phyloP scores from a whole-genome alignment of 2,888 invertebrate genomes.

The Steinernema scapterisci region DNA sequence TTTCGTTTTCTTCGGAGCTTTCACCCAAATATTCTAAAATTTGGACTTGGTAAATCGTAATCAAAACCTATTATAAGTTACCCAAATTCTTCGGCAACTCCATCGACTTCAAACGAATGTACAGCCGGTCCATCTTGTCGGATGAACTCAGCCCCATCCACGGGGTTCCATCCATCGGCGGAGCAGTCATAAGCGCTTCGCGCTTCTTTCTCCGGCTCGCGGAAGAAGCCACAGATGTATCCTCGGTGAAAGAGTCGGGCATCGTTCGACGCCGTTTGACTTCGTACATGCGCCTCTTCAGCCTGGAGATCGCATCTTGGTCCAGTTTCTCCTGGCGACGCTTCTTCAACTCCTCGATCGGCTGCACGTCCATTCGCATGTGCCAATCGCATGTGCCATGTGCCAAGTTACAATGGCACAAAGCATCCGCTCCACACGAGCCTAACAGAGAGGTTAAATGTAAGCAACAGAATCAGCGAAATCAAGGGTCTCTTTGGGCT shows the following conservation, averaged over 20 bases:
- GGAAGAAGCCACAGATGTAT: neutral
- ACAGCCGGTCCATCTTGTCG: constrained; percentile 34
- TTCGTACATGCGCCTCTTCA: constrained; percentile 28
- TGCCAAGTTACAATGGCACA: no score
- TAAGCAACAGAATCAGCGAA: no score
- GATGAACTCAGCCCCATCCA: constrained; percentile 44
- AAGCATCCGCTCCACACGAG: no score
- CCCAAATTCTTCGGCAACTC: neutral
- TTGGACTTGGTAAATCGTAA: neutral
- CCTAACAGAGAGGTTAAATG: no score
- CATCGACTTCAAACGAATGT: constrained; percentile 11
- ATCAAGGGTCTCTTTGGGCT: no score
- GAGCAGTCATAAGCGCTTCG: constrained; percentile 37
- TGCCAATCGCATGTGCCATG: constrained; percentile 53
- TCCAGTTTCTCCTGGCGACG: constrained; percentile 38
- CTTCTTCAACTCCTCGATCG: constrained; percentile 37
- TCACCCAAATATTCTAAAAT: neutral
- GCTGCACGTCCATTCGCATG: constrained; percentile 37
- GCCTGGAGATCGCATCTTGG: constrained; percentile 36
- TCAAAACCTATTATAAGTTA: neutral
- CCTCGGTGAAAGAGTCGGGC: neutral
- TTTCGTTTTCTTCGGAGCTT: neutral
- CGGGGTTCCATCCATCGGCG: constrained; percentile 44
- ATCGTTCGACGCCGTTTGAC: neutral
- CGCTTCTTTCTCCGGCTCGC: neutral